Base-by-base conservation (phyloP, 2,113 vertebrate genomes). In the Prochilodus magdalenae region DNA sequence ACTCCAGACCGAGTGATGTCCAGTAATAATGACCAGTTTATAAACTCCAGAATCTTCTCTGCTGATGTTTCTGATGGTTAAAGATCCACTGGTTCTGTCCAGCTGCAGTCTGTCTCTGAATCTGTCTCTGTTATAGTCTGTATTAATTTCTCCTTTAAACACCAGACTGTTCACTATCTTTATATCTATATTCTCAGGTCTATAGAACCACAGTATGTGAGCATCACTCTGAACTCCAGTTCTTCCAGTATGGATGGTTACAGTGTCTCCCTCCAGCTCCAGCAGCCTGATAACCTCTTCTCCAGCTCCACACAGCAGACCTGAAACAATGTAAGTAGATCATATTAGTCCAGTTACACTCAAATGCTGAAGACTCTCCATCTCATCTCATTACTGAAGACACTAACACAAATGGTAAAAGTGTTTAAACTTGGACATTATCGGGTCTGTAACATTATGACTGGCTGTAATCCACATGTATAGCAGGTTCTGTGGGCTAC, bases 11-110 rank as follows among this genome's bases (percentile, higher is more conserved):
- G 71, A 53, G 26, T 20, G 1, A n/a, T 0, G 6, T 67, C 11
- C 49, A 27, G 24, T 22, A 3, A 72, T 8, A 10, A 81, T 6
- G 0, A 55, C 44, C 22, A 75, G 20, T 81, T 30, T 53, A 81
- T 75, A 75, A 22, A 82, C 3, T 40, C 80, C 73, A 69, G 62
- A 55, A 75, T 75, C 6, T 7, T 82, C 53, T 57, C 53, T 57
- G 53, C 53, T 57, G 62, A 82, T 59, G 65, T 66, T 69, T 47
- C n/a, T 82, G 63, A 82, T 75, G 63, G 73, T 82, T 66, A 82
- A 47, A 55, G 29, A 72, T 82, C 72, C 73, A 69, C 47, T 82
- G n/a, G 6, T 57, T 57, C 51, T 75, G 44, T 82, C 18, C 72
- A 82, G 62, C 49, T 75, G 73, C 62, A 82, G 47, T 47, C 26